These are phyloP conservation scores for Sclerodermus sp. DNA, from an alignment of 2,888 invertebrate species.

Conservation along the genomic window DNA sequence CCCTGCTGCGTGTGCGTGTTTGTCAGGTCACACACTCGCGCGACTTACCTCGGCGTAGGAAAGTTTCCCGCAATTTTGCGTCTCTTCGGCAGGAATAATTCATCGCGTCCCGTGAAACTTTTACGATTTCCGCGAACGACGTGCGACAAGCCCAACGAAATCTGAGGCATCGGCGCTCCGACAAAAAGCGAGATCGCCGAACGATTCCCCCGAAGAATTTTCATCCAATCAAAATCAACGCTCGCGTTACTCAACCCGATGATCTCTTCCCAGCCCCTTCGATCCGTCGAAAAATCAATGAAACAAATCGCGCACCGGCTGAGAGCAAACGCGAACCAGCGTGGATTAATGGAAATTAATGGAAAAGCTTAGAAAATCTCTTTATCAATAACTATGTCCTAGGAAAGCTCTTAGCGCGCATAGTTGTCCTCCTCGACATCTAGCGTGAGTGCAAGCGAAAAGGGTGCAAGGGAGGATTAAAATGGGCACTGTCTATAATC, in stretches of 20 bases:
- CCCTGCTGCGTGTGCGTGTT: constrained; percentile 9
- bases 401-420: not conserved
- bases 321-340: no score
- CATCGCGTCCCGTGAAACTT: constrained; percentile 37
- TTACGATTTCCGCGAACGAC: constrained; percentile 36
- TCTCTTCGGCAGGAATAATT: constrained; percentile 37
- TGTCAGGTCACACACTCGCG: not conserved
- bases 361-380: not conserved
- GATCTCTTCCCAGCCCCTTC: not conserved
- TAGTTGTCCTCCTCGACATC: not conserved
- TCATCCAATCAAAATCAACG: not conserved
- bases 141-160: constrained; percentile 33
- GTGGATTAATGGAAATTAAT: no score
- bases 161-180: constrained; percentile 13
- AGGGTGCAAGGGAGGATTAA: constrained; percentile 40
- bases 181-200: not conserved
- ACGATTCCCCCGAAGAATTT: not conserved
- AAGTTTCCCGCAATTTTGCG: constrained; percentile 38
- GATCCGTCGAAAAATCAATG: not conserved
- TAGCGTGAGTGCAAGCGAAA: constrained; percentile 15
- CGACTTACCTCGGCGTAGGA: constrained; percentile 22
- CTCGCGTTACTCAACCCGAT: no score
- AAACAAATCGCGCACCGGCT: not conserved
- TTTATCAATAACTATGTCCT: not conserved
- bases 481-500: constrained; percentile 47